Conservation (phyloP, 2,113 vertebrate species). For the Carollia perspicillata region DNA sequence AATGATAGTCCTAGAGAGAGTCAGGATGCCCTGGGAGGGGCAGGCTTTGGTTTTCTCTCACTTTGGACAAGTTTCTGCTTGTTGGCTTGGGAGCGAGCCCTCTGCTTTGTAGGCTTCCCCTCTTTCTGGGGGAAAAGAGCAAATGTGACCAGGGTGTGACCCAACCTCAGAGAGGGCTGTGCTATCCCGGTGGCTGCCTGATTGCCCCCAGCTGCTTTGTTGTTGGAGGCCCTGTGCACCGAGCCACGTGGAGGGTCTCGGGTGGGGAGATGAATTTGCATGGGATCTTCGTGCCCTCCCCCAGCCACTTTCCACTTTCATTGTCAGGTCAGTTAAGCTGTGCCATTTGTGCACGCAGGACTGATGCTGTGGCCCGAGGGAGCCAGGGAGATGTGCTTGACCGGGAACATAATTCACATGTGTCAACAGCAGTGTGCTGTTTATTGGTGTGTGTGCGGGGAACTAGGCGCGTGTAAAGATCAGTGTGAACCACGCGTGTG, state of each 20-base stretch:
- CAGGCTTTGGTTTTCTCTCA: background rate
- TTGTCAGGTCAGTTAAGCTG: background rate
- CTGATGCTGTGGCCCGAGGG: background rate
- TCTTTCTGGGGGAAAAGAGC: background rate
- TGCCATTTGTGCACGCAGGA: background rate
- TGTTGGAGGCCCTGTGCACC: background rate
- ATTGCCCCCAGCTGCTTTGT: background rate
- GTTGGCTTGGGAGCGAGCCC: background rate
- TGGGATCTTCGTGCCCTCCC: background rate
- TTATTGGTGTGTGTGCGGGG: background rate
- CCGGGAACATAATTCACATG: background rate
- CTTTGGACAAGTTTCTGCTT: slow-evolving; percentile 37
- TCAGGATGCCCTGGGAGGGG: background rate
- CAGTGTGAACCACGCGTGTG: accelerated
- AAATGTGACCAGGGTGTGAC: background rate
- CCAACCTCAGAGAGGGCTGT: background rate
- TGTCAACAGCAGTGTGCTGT: background rate
- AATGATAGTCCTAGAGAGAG: background rate
- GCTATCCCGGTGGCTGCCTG: background rate
- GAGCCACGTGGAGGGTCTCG: background rate
- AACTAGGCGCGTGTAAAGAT: background rate
- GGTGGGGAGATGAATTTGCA: background rate
- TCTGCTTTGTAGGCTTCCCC: background rate
- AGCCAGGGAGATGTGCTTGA: background rate
- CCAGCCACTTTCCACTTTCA: background rate